phyloP scores from a whole-genome alignment of 1,140 invertebrate genomes.

The Brachionus rotundiformis region DNA sequence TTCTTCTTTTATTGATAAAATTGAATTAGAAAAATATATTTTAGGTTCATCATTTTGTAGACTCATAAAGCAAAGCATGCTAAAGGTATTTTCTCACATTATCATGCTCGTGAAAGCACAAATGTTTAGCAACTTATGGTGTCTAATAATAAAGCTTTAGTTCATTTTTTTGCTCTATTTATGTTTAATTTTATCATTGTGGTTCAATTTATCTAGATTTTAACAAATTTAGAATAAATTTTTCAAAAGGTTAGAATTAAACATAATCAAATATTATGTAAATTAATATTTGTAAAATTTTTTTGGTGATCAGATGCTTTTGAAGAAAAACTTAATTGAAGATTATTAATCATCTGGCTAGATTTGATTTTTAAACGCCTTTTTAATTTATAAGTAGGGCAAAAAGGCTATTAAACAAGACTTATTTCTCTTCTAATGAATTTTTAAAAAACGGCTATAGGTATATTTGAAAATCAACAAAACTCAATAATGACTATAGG shows the following conservation, averaged over 20 bases:
- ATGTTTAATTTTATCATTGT: neutral
- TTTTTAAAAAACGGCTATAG: neutral
- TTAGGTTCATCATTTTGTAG: too few species aligned
- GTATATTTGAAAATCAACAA: neutral
- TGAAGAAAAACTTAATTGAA: neutral
- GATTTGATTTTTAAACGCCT: neutral
- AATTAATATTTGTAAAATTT: neutral
- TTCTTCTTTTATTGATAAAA: too few species aligned
- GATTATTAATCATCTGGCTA: neutral
- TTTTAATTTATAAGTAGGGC: neutral
- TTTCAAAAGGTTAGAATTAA: neutral
- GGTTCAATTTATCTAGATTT: neutral
- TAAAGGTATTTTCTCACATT: neutral
- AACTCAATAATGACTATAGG: neutral
- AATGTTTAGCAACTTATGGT: neutral
- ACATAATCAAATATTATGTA: conserved; percentile 5
- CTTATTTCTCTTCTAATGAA: neutral
- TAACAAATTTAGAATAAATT: neutral
- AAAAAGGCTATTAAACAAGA: neutral
- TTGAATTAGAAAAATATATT: too few species aligned
- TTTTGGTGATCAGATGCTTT: neutral
- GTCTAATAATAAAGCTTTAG: neutral
- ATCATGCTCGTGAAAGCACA: neutral
- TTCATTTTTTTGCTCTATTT: neutral
- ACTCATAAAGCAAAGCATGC: neutral